Conservation (phyloP, 2,888 invertebrate genomes). For the Horisme vitalbata region DNA sequence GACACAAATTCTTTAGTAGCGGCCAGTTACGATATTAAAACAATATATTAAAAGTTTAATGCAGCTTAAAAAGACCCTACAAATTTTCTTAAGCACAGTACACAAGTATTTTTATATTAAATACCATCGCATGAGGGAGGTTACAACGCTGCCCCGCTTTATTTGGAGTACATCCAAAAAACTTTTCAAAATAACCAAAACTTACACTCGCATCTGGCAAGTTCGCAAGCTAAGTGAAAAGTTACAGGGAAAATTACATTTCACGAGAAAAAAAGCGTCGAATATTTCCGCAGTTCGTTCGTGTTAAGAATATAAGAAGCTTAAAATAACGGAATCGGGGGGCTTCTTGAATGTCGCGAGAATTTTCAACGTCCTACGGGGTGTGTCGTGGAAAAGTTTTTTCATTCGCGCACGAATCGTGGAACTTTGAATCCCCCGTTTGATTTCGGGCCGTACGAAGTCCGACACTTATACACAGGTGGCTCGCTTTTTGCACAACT, state of each 20-base stretch:
- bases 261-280: slow-evolving; percentile 49
- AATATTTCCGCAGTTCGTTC: slow-evolving; percentile 47
- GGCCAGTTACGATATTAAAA: slow-evolving; percentile 21
- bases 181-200: slow-evolving; percentile 62
- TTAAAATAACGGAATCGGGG: slow-evolving; percentile 67
- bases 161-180: slow-evolving; percentile 69
- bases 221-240: slow-evolving; percentile 69
- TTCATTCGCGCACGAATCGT: slow-evolving; percentile 54
- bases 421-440: slow-evolving; percentile 47
- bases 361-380: slow-evolving; percentile 38
- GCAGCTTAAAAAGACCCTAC: slow-evolving; percentile 26
- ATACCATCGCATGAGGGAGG: slow-evolving; percentile 29
- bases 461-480: slow-evolving; percentile 51
- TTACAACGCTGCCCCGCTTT: slow-evolving; percentile 41
- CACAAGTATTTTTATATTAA: slow-evolving; percentile 37
- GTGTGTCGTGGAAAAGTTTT: slow-evolving; percentile 53
- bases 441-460: slow-evolving; percentile 47
- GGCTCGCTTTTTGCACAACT: slow-evolving; percentile 54
- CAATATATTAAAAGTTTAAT: slow-evolving; percentile 37
- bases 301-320: slow-evolving; percentile 71
- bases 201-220: slow-evolving; percentile 56
- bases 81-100: slow-evolving; percentile 28
- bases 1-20: slow-evolving; percentile 23
- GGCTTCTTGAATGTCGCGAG: slow-evolving; percentile 44
- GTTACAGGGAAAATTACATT: slow-evolving; percentile 68